A percentile compares a stretch with the other conserved stretches of the same genome.
phyloP scores from a whole-genome alignment of 2,888 invertebrate species.

The Philhelius pedissequus region DNA sequence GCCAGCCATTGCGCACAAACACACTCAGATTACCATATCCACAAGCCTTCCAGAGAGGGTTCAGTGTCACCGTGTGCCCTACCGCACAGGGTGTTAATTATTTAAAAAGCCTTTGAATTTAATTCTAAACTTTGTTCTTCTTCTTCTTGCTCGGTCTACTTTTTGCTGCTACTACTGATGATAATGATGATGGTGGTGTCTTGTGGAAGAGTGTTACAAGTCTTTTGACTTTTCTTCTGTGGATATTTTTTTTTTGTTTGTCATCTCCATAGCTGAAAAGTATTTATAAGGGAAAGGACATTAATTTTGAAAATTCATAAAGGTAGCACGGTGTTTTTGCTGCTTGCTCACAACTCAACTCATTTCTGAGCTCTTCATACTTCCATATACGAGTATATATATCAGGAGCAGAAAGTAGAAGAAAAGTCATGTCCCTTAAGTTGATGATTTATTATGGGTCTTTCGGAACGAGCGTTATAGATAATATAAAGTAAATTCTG shows the following conservation, averaged over 20 bases:
- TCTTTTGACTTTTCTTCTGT: constrained; percentile 15
- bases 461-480: constrained; percentile 40
- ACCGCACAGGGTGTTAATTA: constrained; percentile 56
- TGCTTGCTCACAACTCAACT: constrained; percentile 15
- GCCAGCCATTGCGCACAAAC: not conserved
- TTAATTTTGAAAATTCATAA: constrained; percentile 62
- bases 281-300: constrained; percentile 31
- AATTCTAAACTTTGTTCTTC: constrained; percentile 18
- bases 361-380: constrained; percentile 18
- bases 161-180: not conserved
- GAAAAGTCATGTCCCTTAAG: constrained; percentile 58
- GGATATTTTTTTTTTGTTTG: not conserved
- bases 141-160: not conserved
- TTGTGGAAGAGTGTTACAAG: constrained; percentile 38
- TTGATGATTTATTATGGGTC: constrained; percentile 59
- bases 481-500: constrained; percentile 45
- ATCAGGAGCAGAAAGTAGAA: constrained; percentile 27
- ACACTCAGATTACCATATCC: not conserved
- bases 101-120: constrained; percentile 58
- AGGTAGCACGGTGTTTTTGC: constrained; percentile 16
- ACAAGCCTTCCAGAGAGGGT: not conserved
- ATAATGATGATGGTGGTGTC: not conserved
- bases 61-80: constrained; percentile 34
- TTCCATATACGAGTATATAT: too few relatives aligned
- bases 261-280: not conserved